Evolutionary conservation across 1,140 invertebrate species (phyloP).

Genomic region (Calephelis virginiensis): DNA sequence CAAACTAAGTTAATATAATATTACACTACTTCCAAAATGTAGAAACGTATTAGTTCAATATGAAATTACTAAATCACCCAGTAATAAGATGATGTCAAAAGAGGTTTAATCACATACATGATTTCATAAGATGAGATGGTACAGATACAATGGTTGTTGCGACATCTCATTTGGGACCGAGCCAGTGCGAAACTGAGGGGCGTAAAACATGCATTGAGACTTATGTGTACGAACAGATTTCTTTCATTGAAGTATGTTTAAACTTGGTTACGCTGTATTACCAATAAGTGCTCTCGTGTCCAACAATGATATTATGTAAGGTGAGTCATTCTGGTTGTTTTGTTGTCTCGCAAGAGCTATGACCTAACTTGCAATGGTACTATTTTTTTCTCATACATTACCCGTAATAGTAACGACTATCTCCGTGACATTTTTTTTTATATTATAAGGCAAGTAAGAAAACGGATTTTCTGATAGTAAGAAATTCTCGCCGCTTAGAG

Average conservation of each 20-base stretch:
- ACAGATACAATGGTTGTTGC: slow-evolving; percentile 70
- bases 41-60: slow-evolving; percentile 1
- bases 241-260: slow-evolving; percentile 43
- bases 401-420: background rate
- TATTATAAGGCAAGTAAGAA: too few relatives aligned
- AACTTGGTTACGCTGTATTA: slow-evolving; percentile 20
- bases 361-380: slow-evolving; percentile 22
- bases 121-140: slow-evolving; percentile 67
- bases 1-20: too few relatives aligned
- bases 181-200: slow-evolving; percentile 67
- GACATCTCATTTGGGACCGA: slow-evolving; percentile 66
- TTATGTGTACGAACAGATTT: slow-evolving; percentile 35
- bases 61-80: slow-evolving; percentile 5
- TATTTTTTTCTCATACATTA: background rate
- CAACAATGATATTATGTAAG: slow-evolving; percentile 12
- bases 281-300: slow-evolving; percentile 9
- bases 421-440: too few relatives aligned
- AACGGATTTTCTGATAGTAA: too few relatives aligned
- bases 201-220: slow-evolving; percentile 52
- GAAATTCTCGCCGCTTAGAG: too few relatives aligned
- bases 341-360: slow-evolving; percentile 18
- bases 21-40: background rate
- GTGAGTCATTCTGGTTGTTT: slow-evolving; percentile 10
- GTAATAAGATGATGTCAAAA: slow-evolving; percentile 55
- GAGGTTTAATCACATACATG: slow-evolving; percentile 70